Base-by-base conservation (phyloP, 2,888 invertebrate species). In the Diarsia rubi region DNA sequence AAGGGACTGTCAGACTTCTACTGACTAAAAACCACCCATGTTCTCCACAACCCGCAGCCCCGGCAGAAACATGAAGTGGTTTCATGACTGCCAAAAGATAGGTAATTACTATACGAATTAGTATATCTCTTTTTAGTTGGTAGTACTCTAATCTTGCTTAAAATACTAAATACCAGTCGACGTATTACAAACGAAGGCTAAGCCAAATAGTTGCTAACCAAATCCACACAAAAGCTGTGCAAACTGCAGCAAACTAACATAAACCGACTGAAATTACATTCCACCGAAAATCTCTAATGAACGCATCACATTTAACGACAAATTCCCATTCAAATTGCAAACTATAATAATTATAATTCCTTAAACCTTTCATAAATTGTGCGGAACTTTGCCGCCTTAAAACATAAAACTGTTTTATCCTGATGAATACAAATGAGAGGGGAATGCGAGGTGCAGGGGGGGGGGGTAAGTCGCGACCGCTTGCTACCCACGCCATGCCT, bases 341-440 rank as follows among this genome's bases (percentile, higher is more conserved):
- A 81, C 74, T 79, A 78, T 72, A 73, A 87, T 80, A 73, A 82
- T 81, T 73, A 79, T 80, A 83, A 81, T 71, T 72, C n/a, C 44
- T 73, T 49, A 65, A 84, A 72, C 63, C 72, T 78, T 77, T 66
- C 78, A 85, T 81, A 83, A 82, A 84, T 78, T 81, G 72, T 57
- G 66, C 78, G 70, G 73, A 77, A 86, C 74, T 86, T 83, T 52
- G 83, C 47, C 76, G 67, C 78, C 71, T 79, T 78, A 63, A 71
- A 80, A 81, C 85, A 74, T 85, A 72, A 80, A 86, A 83, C 76
- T 63, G 78, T 75, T 79, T 83, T 82, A 81, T 86, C 85, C 87
- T 83, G 86, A 84, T 90, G 90, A 90, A 91, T 91, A 90, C 85
- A 85, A 91, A 92, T 91, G 88, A 90, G 75, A 67, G 24, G 54